Conservation (phyloP, 1,140 invertebrate species). For the Rhagoletis pomonella region DNA sequence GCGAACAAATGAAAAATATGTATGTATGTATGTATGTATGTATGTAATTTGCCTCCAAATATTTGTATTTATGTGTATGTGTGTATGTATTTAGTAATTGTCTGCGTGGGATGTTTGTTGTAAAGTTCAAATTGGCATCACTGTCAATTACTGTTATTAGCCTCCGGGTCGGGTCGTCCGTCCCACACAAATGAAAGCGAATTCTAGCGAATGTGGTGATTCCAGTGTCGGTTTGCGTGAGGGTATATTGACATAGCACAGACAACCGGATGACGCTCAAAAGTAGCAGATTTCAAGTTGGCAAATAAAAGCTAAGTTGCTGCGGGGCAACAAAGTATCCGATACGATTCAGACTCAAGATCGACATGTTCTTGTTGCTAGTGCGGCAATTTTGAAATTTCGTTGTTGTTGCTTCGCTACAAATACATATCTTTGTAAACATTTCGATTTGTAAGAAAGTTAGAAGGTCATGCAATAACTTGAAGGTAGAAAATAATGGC, state of each 20-base stretch:
- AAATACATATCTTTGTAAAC: neutral
- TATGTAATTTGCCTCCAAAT: neutral
- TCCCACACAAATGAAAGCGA: neutral
- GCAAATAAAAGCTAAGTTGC: conserved; percentile 43
- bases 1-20: neutral
- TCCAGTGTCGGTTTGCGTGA: neutral
- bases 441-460: conserved; percentile 24
- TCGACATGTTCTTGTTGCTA: neutral
- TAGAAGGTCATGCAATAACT: neutral
- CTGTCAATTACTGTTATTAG: conserved; percentile 40
- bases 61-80: too few species aligned
- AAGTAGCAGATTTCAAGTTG: conserved; percentile 38
- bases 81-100: conserved; percentile 34
- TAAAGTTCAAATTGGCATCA: conserved; percentile 46
- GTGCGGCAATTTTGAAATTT: neutral
- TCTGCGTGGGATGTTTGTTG: conserved; percentile 8
- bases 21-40: neutral
- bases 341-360: neutral
- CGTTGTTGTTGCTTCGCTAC: neutral
- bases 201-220: neutral
- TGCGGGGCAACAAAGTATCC: conserved; percentile 11
- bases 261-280: neutral
- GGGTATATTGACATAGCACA: neutral
- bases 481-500: neutral
- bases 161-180: conserved; percentile 43